Percentiles rank a stretch among this genome's conserved stretches.
phyloP scores from a whole-genome alignment of 37 sponge, comb jelly and placozoan species.

The Aplysina aerophoba region DNA sequence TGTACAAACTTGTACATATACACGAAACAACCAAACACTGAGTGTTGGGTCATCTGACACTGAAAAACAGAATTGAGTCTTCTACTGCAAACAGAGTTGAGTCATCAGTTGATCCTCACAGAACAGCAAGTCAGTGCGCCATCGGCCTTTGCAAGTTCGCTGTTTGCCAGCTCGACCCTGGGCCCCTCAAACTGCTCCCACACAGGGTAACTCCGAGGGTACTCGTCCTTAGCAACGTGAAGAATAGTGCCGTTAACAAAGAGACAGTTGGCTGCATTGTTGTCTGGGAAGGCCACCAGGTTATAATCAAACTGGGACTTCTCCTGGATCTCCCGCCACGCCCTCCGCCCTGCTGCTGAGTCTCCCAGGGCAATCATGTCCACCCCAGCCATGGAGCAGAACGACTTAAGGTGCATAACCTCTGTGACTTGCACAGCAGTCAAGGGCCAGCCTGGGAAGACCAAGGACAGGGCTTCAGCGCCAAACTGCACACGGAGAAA shows the following conservation, averaged over 20 bases:
- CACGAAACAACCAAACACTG: too few relatives aligned
- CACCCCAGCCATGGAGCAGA: slow-evolving; percentile 80
- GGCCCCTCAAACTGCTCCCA: slow-evolving; percentile 43
- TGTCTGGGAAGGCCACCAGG: slow-evolving; percentile 53
- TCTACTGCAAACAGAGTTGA: too few relatives aligned
- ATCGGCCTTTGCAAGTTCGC: slow-evolving; percentile 69
- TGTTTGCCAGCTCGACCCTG: slow-evolving; percentile 10
- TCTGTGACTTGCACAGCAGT: slow-evolving; percentile 52
- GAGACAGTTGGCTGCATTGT: slow-evolving; percentile 76
- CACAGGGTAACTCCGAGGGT: slow-evolving; percentile 28
- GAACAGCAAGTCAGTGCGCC: slow-evolving; percentile 79
- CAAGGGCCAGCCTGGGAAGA: slow-evolving; percentile 65
- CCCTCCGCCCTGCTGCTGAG: slow-evolving; percentile 43
- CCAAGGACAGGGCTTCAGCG: slow-evolving; percentile 42
- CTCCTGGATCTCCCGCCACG: slow-evolving; percentile 38
- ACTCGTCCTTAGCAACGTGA: slow-evolving; percentile 47
- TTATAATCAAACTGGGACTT: slow-evolving; percentile 48
- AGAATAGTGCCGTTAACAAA: slow-evolving; percentile 65
- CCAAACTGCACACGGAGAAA: slow-evolving; percentile 80
- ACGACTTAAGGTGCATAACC: slow-evolving; percentile 78
- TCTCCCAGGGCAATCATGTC: slow-evolving; percentile 66
- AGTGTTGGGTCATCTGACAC: too few relatives aligned
- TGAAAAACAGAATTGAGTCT: too few relatives aligned
- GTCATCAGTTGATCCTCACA: slow-evolving; percentile 20
- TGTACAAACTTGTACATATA: too few relatives aligned